phyloP scores from a whole-genome alignment of 2,888 invertebrate species.

The Dascillus cervinus region DNA sequence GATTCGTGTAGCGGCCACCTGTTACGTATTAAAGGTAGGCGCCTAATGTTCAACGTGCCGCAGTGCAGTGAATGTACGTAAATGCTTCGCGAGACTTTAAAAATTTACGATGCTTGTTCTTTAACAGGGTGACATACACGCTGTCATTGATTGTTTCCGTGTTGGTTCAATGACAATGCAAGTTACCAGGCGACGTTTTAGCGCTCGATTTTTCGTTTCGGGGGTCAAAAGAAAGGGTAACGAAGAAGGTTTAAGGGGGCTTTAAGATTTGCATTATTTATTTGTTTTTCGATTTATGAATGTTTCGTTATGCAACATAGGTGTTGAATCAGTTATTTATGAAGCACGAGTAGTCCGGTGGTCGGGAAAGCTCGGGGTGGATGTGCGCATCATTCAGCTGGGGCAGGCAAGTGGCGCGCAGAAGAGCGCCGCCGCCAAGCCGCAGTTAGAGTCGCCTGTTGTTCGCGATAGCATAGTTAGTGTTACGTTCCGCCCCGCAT shows the following conservation, averaged over 20 bases:
- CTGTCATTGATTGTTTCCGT: too few species aligned
- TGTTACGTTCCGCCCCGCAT: slow-evolving; percentile 35
- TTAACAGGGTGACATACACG: too few species aligned
- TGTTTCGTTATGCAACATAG: slow-evolving; percentile 13
- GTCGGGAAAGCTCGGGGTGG: slow-evolving; percentile 18
- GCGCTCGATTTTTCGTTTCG: too few species aligned
- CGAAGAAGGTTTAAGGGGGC: too few species aligned
- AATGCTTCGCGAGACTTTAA: too few species aligned
- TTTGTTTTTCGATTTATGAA: slow-evolving; percentile 12
- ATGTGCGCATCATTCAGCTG: slow-evolving; percentile 17
- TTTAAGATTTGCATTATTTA: too few species aligned
- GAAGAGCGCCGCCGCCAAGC: slow-evolving; percentile 35
- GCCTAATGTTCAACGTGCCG: slow-evolving; percentile 19
- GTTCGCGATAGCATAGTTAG: slow-evolving; percentile 37
- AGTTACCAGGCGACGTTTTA: too few species aligned
- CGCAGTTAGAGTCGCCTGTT: slow-evolving; percentile 39
- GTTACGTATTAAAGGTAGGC: slow-evolving; percentile 21
- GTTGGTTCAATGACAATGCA: too few species aligned
- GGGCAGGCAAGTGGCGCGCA: slow-evolving; percentile 28
- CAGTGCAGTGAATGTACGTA: slow-evolving; percentile 17
- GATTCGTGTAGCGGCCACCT: slow-evolving; percentile 15
- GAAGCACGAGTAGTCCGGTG: slow-evolving; percentile 11
- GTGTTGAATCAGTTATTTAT: slow-evolving; percentile 17
- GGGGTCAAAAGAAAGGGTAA: too few species aligned
- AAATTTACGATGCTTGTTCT: too few species aligned